Base-by-base conservation (phyloP, 2,797 vertebrate species). In the Liparis tanakae region DNA sequence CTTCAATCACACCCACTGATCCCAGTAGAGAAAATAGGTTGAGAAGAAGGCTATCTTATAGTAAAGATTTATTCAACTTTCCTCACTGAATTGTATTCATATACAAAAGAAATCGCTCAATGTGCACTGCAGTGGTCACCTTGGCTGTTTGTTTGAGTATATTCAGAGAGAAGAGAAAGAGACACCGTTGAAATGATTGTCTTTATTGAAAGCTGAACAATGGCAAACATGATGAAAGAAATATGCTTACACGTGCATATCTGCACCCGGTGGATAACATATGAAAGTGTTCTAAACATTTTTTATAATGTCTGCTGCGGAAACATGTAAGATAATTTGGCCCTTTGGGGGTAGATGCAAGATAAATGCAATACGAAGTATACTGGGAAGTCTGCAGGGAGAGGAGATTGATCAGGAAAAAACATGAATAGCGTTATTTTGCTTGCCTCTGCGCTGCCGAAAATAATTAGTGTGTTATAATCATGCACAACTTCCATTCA, bases 1-100 rank as follows among this genome's bases (percentile, higher is more conserved):
- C 67, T 84, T 87, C 79, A 87, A 81, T 92, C 87, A 91, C 86
- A 83, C 56, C 73, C 79, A 74, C 84, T 83, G 86, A 87, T 88
- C 79, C 79, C 78, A 70, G 63, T 66, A 72, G 82, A 85, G 77
- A 78, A 86, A 87, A 85, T 69, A 76, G 76, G 60, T 82, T 75
- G 65, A 20, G 57, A 74, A 70, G 76, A 81, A 84, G 58, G 63
- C 67, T 46, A 74, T 71, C 81, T 75, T 68, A 84, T 36, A 79
- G 66, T 37, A 72, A 53, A 74, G 77, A 72, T 68, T 46, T 55
- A 73, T 84, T 76, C 66, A 69, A 75, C 37, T 56, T 69, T n/a
- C 20, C 10, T 58, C 25, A 20, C 51, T 50, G 5, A 82, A 84
- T 80, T 53, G 33, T 78, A 74, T 78, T 82, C 68, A 2, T 30